A percentile compares a stretch with the other conserved stretches of the same genome.
phyloP scores from a whole-genome alignment of 2,888 invertebrate genomes.

The Lithophane semibrunnea region DNA sequence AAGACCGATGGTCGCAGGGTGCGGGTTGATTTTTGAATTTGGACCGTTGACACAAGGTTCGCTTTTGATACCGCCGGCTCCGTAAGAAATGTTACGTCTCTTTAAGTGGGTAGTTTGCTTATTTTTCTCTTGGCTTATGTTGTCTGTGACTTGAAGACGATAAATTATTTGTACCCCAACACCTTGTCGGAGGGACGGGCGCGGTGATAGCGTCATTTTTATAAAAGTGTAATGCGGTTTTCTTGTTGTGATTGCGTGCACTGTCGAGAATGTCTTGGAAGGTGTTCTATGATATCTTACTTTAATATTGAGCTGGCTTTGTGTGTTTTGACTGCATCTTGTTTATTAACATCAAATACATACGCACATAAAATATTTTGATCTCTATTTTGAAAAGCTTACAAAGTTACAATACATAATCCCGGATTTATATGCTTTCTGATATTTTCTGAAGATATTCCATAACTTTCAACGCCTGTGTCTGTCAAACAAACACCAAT shows the following conservation, averaged over 20 bases:
- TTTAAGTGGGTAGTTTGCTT: conserved; percentile 89
- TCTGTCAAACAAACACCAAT: background rate
- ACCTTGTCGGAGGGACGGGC: conserved; percentile 83
- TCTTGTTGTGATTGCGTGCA: conserved; percentile 85
- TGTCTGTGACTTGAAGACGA: conserved; percentile 86
- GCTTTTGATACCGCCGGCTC: conserved; percentile 70
- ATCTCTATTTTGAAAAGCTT: background rate
- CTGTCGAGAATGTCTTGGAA: conserved; percentile 49
- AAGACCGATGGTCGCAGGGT: conserved; percentile 70
- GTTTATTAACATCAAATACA: background rate
- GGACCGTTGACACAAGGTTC: conserved; percentile 74
- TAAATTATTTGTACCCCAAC: conserved; percentile 89
- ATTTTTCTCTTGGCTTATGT: conserved; percentile 88
- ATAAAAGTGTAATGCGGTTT: conserved; percentile 89
- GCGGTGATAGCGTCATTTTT: conserved; percentile 88
- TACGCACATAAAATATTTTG: too few species aligned
- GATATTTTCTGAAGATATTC: background rate
- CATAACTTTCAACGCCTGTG: too few species aligned
- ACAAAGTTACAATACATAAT: background rate
- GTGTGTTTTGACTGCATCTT: conserved; percentile 6
- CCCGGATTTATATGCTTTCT: background rate
- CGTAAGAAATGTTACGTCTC: conserved; percentile 76
- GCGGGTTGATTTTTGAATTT: conserved; percentile 82
- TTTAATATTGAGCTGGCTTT: conserved; percentile 40
- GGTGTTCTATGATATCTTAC: conserved; percentile 46